Percentiles rank a stretch among this genome's conserved stretches.
Conservation (phyloP, 1,140 invertebrate genomes). For the Parasteatoda tepidariorum region DNA sequence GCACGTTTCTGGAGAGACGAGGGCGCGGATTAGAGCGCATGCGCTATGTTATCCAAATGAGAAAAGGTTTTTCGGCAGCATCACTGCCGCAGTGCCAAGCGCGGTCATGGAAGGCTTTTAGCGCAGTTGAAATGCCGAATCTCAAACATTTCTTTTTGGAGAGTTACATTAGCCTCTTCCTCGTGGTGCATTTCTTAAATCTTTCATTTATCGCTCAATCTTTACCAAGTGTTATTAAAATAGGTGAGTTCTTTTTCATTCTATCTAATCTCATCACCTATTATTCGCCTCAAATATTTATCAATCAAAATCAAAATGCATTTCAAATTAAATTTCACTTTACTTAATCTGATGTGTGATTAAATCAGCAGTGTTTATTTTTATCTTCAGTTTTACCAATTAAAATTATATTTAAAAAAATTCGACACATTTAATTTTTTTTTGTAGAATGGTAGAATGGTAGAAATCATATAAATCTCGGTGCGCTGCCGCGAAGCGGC, state of each 20-base stretch:
- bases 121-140: slow-evolving; percentile 37
- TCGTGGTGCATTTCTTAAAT: slow-evolving; percentile 25
- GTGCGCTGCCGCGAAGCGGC: no score
- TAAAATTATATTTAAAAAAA: no score
- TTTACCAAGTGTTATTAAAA: slow-evolving; percentile 12
- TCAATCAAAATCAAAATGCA: no score
- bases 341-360: no score
- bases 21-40: neutral
- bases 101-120: slow-evolving; percentile 27
- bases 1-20: neutral
- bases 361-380: no score
- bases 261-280: no score
- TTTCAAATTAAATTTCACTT: no score
- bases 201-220: neutral
- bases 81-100: slow-evolving; percentile 22
- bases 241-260: slow-evolving; percentile 5
- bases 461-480: no score
- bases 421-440: no score
- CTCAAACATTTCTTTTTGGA: slow-evolving; percentile 30
- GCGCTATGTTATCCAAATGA: neutral
- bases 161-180: slow-evolving; percentile 37
- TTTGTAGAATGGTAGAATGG: no score
- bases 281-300: no score
- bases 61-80: slow-evolving; percentile 31
- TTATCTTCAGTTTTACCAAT: no score